These are phyloP conservation scores for Andricus curvator DNA, from an alignment of 2,888 invertebrate genomes.

Conservation along the genomic window DNA sequence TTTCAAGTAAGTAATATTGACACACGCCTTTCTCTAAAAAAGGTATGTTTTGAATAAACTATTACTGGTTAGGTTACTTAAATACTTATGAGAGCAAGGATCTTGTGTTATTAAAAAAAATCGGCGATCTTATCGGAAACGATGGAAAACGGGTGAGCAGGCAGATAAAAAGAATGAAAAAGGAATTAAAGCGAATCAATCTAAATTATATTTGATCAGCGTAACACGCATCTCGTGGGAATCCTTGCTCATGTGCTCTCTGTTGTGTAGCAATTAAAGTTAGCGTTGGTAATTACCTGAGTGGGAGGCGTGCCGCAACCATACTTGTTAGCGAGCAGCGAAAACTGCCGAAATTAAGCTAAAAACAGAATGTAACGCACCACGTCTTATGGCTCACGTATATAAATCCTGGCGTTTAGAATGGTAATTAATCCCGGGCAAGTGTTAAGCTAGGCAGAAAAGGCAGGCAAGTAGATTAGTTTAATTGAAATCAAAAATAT, in stretches of 20 bases:
- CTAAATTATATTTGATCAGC: conserved; percentile 75
- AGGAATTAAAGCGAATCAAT: conserved; percentile 62
- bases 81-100: background rate
- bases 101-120: background rate
- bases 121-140: background rate
- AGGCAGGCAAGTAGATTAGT: background rate
- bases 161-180: conserved; percentile 50
- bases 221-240: conserved; percentile 69
- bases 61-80: no score
- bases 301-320: conserved; percentile 55
- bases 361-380: conserved; percentile 70
- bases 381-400: conserved; percentile 64
- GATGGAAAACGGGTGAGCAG: background rate
- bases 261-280: conserved; percentile 77
- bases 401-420: conserved; percentile 24
- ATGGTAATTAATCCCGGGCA: background rate
- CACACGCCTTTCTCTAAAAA: no score
- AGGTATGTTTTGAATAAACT: no score
- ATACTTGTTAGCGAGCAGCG: conserved; percentile 68
- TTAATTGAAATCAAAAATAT: background rate
- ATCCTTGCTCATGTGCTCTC: conserved; percentile 73
- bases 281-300: conserved; percentile 76
- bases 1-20: no score
- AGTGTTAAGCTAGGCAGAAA: background rate
- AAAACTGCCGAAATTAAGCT: conserved; percentile 73